Conservation (phyloP, 2,888 invertebrate species). For the Lasioglossum malachurum region DNA sequence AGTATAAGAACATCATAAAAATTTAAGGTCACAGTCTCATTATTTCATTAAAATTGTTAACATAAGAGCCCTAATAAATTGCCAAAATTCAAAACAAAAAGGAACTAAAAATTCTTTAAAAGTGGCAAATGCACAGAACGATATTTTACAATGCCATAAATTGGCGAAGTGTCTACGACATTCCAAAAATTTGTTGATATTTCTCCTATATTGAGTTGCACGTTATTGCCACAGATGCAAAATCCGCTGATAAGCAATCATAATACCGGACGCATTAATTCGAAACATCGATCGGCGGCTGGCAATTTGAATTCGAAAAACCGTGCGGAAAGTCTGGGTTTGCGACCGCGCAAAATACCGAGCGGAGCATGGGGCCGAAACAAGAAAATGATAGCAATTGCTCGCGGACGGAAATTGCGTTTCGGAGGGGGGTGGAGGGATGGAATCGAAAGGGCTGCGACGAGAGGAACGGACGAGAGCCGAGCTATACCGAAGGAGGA, state of each 20-base stretch:
- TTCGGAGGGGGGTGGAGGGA: constrained; percentile 4
- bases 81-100: too few species aligned
- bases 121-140: too few species aligned
- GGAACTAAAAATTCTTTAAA: too few species aligned
- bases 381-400: constrained; percentile 52
- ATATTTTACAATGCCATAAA: too few species aligned
- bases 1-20: too few species aligned
- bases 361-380: constrained; percentile 31
- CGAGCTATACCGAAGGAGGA: not conserved
- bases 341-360: constrained; percentile 24
- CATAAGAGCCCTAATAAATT: too few species aligned
- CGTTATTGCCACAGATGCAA: too few species aligned
- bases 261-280: not conserved
- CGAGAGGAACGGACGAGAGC: constrained; percentile 39
- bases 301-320: not conserved
- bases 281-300: not conserved
- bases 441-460: constrained; percentile 41
- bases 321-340: constrained; percentile 8
- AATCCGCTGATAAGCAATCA: not conserved
- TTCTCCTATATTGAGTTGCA: not conserved
- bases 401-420: constrained; percentile 48
- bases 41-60: too few species aligned
- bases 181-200: not conserved
- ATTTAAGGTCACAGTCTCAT: too few species aligned
- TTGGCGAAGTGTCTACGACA: not conserved